These are phyloP conservation scores for Manis crassicaudata DNA, from an alignment of 2,797 vertebrate genomes.

Conservation along the genomic window DNA sequence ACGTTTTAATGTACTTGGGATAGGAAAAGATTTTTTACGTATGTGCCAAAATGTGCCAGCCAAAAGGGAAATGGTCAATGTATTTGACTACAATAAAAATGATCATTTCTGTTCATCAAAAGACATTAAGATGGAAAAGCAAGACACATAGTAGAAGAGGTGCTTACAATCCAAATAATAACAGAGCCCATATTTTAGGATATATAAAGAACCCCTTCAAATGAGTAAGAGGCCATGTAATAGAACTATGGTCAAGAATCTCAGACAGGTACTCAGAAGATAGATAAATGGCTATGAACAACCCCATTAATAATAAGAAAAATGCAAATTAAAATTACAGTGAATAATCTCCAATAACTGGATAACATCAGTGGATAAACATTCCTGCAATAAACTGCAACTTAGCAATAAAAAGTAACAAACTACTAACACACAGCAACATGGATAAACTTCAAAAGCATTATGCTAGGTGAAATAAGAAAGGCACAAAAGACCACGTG, in stretches of 20 bases:
- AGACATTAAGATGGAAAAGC: background rate
- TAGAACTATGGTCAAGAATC: background rate
- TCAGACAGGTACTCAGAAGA: background rate
- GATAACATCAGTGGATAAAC: background rate
- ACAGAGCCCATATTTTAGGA: background rate
- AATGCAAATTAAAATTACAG: conserved; percentile 31
- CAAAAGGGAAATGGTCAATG: background rate
- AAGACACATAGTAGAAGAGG: background rate
- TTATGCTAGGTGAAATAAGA: background rate
- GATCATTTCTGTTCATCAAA: background rate
- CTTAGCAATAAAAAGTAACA: background rate
- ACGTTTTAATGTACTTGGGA: background rate
- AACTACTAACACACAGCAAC: background rate
- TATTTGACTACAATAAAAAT: background rate
- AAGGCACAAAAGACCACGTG: background rate
- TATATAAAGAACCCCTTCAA: background rate
- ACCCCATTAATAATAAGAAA: background rate
- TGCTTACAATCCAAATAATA: background rate
- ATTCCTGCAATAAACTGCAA: background rate
- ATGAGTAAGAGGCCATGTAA: background rate
- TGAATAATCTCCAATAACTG: background rate
- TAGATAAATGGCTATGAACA: background rate
- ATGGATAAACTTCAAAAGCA: background rate
- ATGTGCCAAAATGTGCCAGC: background rate
- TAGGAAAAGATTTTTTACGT: background rate